Percentiles rank a stretch among this genome's conserved stretches.
Conservation (phyloP, 2,797 vertebrate species). For the Neosalanx taihuensis region DNA sequence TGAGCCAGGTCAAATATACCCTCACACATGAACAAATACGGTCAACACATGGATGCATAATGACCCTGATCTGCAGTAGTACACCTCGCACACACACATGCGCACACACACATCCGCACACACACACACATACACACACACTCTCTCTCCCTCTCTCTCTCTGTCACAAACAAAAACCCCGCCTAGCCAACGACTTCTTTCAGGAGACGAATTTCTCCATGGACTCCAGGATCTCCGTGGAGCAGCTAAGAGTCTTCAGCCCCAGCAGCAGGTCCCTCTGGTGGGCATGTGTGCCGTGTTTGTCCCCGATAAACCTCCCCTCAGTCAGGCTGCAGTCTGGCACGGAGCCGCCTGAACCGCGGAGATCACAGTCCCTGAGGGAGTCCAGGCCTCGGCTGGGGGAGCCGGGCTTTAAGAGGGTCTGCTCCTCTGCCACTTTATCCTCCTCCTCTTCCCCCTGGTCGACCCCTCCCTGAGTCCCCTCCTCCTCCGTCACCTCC, state of each 20-base stretch:
- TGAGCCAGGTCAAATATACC: no score
- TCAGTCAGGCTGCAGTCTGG: conserved; percentile 52
- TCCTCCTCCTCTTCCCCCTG: conserved; percentile 16
- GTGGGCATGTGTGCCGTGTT: conserved; percentile 17
- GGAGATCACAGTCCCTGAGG: conserved; percentile 23
- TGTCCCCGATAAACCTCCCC: conserved; percentile 27
- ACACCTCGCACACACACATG: neutral
- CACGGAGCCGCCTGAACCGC: conserved; percentile 51
- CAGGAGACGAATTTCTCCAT: conserved; percentile 39
- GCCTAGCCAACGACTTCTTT: neutral
- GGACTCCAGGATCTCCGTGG: conserved; percentile 32
- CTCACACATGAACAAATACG: neutral
- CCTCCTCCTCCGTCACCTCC: conserved; percentile 11
- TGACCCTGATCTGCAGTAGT: no score
- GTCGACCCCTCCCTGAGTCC: conserved; percentile 17
- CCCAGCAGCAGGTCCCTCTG: conserved; percentile 30
- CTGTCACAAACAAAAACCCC: conserved; percentile 23
- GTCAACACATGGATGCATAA: neutral
- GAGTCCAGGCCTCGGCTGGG: conserved; percentile 21
- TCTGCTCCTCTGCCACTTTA: conserved; percentile 2
- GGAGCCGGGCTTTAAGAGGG: conserved; percentile 21
- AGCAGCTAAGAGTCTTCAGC: conserved; percentile 41
- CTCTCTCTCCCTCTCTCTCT: neutral
- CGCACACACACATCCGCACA: neutral
- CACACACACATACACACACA: conserved; percentile 8